phyloP scores from a whole-genome alignment of 2,113 vertebrate species.

The Sardina pilchardus region DNA sequence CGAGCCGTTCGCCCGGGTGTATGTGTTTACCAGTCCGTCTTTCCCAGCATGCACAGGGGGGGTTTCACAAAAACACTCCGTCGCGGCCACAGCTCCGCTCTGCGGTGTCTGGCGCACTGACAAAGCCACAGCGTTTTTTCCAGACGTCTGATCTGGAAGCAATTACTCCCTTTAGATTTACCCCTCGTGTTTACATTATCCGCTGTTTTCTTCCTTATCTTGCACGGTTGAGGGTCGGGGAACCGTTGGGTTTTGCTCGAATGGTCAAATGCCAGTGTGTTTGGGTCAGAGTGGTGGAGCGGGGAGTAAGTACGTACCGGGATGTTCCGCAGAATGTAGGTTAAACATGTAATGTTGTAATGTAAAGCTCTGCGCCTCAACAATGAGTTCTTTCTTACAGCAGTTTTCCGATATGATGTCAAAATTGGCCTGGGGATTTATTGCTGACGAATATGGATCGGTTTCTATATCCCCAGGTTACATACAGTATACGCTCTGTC shows the following conservation, averaged over 20 bases:
- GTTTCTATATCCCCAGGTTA: slow-evolving; percentile 5
- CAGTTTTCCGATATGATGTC: slow-evolving; percentile 12
- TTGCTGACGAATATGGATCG: not conserved
- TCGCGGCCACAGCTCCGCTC: not conserved
- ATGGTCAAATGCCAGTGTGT: not conserved
- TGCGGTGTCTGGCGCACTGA: slow-evolving; percentile 42
- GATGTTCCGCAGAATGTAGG: not conserved
- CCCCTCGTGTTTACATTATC: slow-evolving; percentile 47
- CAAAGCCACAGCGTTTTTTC: slow-evolving; percentile 47
- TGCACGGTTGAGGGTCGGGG: slow-evolving; percentile 2
- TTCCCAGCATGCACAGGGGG: not conserved
- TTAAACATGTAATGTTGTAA: slow-evolving; percentile 11
- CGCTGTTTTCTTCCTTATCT: slow-evolving; percentile 34
- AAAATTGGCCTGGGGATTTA: not conserved
- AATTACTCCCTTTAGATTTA: slow-evolving; percentile 50
- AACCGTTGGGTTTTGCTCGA: slow-evolving; percentile 17
- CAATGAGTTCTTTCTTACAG: slow-evolving; percentile 4
- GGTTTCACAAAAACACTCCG: not conserved
- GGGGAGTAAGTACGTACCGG: too few relatives aligned
- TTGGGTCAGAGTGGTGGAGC: not conserved
- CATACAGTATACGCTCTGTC: not conserved
- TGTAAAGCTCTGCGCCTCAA: not conserved
- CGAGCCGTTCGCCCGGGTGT: not conserved
- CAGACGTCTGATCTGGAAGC: slow-evolving; percentile 61
- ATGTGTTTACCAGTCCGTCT: slow-evolving; percentile 10